Evolutionary conservation across 2,888 invertebrate genomes (phyloP).

Genomic region (Hipparchia semele): DNA sequence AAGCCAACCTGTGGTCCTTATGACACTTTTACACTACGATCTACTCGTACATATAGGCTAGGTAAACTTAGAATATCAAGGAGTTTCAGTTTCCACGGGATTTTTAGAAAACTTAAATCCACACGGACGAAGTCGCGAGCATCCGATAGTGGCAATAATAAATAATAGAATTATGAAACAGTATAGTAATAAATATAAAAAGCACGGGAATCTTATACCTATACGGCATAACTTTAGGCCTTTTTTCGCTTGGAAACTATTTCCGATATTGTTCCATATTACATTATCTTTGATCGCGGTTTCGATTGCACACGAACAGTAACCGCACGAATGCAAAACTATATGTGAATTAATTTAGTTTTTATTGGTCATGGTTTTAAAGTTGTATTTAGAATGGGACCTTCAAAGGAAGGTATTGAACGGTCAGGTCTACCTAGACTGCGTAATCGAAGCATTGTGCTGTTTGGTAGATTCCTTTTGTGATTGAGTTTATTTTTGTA

Average conservation of each 20-base stretch:
- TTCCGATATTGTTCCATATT: constrained; percentile 21
- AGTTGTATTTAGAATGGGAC: neutral
- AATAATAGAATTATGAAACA: constrained; percentile 10
- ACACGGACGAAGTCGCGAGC: too few species aligned
- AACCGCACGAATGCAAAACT: constrained; percentile 22
- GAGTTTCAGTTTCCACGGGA: too few species aligned
- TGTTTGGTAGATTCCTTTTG: constrained; percentile 10
- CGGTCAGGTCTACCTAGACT: neutral
- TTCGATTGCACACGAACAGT: constrained; percentile 30
- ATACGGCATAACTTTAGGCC: neutral
- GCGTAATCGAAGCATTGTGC: constrained; percentile 16
- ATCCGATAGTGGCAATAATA: neutral
- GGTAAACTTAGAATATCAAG: too few species aligned
- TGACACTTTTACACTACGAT: too few species aligned
- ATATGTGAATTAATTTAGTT: neutral
- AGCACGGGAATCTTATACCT: neutral
- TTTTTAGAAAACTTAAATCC: too few species aligned
- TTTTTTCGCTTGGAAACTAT: constrained; percentile 17
- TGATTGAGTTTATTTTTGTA: constrained; percentile 6
- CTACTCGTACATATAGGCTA: too few species aligned
- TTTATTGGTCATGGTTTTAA: neutral
- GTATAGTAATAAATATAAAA: neutral
- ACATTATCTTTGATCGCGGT: constrained; percentile 21
- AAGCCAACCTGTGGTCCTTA: too few species aligned
- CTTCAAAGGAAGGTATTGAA: neutral